Evolutionary conservation across 1,140 invertebrate species (phyloP).

Genomic region (Babylonia areolata): DNA sequence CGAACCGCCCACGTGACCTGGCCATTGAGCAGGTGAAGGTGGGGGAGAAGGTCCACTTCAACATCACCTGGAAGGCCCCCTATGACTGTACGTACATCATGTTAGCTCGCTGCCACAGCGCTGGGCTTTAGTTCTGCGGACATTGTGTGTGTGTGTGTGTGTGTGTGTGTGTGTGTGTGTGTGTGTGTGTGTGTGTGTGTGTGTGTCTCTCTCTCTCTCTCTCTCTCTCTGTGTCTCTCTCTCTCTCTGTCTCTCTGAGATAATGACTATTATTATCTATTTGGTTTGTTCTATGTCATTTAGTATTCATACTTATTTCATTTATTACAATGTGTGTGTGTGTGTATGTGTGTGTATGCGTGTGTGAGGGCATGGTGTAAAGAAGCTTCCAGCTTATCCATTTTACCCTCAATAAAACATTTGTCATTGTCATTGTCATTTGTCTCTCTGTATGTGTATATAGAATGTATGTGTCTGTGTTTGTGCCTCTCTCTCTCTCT

Average conservation of each 20-base stretch:
- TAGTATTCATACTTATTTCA: too few relatives aligned
- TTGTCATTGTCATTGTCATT: too few relatives aligned
- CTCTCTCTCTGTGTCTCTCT: not conserved
- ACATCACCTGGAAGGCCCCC: slow-evolving; percentile 23
- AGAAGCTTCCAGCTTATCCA: too few relatives aligned
- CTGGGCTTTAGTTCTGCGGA: too few relatives aligned
- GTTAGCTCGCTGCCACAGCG: not conserved
- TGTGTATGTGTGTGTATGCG: too few relatives aligned
- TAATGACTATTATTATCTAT: not conserved
- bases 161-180: not conserved
- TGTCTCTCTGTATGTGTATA: too few relatives aligned
- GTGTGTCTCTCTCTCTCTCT: not conserved
- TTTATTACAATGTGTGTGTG: too few relatives aligned
- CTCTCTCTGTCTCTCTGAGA: not conserved
- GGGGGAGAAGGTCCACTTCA: not conserved
- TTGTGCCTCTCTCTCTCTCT: too few relatives aligned
- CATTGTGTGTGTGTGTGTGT: not conserved
- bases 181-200: not conserved
- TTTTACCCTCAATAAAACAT: too few relatives aligned
- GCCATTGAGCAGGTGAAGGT: not conserved
- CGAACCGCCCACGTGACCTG: slow-evolving; percentile 3
- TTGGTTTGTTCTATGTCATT: too few relatives aligned
- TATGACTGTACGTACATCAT: not conserved
- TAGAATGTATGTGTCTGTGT: too few relatives aligned
- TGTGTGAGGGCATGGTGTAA: too few relatives aligned